Base-by-base conservation (phyloP, 2,888 invertebrate species). In the Philhelius pedissequus region DNA sequence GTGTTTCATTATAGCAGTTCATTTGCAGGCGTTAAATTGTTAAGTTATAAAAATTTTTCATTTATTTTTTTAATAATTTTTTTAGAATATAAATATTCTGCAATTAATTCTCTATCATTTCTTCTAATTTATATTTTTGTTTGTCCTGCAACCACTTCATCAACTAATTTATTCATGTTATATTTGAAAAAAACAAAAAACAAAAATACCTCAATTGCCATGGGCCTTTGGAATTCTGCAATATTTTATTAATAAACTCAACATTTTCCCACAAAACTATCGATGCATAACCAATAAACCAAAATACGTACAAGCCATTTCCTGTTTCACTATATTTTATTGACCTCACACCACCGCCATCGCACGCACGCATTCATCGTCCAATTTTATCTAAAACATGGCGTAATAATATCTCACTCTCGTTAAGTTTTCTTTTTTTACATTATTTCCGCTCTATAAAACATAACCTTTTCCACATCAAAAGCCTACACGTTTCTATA, bases 381-480 rank as follows among this genome's bases (percentile, higher is more conserved):
- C 3, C 38, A 5, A 35, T 58, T 25, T 38, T 52, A 56, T 35
- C 56, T 66, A 54, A 64, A 74, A 54, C 62, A 43, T 66, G 40
- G 5, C 35, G 50, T 74, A 58, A 35, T 68, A 68, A 75, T 68
- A 50, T 38, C 13, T 48, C 32, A 11, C 40, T 25, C 43, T 15
- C 15, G 9, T 22, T 13, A n/a, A 27, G 13, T 22, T 79, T 52
- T 11, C 38, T 25, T 54, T 68, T 64, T 68, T 69, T 13, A 75
- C 52, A 70, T 76, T 70, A 81, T 56, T 70, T 81, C 70, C 76
- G 76, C 64, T 81, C 81, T 81, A 81, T 81, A 81, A 81, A 81
- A 70, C 75, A 69, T 40, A 60, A 64, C 43, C 62, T 52, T 43
- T 73, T 58, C 27, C 45, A 32, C 50, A 20, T 11, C 58, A 8